Evolutionary conservation across 1,140 invertebrate species (phyloP).

Genomic region (Leptinotarsa undecemlineata): DNA sequence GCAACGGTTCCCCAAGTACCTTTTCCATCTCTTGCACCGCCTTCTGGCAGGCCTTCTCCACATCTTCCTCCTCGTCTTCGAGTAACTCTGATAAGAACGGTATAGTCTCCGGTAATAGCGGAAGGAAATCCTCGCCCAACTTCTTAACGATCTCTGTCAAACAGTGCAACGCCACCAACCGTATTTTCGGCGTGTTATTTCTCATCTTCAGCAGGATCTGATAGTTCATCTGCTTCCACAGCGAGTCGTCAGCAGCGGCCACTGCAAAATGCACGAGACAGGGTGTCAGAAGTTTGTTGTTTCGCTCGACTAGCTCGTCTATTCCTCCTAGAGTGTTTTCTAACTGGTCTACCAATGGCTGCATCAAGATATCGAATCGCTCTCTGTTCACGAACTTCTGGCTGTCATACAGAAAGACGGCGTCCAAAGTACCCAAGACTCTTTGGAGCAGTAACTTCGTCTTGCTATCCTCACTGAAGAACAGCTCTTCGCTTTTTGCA

Average conservation of each 20-base stretch:
- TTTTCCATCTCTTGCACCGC: constrained; percentile 78
- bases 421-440: constrained; percentile 70
- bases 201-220: constrained; percentile 87
- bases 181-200: constrained; percentile 67
- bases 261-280: constrained; percentile 81
- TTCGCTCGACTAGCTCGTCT: constrained; percentile 63
- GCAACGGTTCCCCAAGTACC: constrained; percentile 80
- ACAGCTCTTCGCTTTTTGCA: constrained; percentile 58
- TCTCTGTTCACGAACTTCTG: constrained; percentile 83
- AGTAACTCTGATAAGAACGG: constrained; percentile 82
- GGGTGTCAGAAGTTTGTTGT: constrained; percentile 69
- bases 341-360: constrained; percentile 85
- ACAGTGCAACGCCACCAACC: constrained; percentile 64
- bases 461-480: constrained; percentile 59
- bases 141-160: constrained; percentile 74
- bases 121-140: constrained; percentile 79
- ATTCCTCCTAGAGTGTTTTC: constrained; percentile 77
- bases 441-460: constrained; percentile 65
- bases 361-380: constrained; percentile 79
- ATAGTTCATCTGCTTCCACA: constrained; percentile 89
- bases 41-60: constrained; percentile 75
- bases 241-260: constrained; percentile 79
- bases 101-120: constrained; percentile 79
- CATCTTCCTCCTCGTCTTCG: constrained; percentile 78
- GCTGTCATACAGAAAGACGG: constrained; percentile 81